Percentiles rank a stretch among this genome's conserved stretches.
Conservation (phyloP, 2,113 vertebrate genomes). For the Peromyscus polionotus region DNA sequence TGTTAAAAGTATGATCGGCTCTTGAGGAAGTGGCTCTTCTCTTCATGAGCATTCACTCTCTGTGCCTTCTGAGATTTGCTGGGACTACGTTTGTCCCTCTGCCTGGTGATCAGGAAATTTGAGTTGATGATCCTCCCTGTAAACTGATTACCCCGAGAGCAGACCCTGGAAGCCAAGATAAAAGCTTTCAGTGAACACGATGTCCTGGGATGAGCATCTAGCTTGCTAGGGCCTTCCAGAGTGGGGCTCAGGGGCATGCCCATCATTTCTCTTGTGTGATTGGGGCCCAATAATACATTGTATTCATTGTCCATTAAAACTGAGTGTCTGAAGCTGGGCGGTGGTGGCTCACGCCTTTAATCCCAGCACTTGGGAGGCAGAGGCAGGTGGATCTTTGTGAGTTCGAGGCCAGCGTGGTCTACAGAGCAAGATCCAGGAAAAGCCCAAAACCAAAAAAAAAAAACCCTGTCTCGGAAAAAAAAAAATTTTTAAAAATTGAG, state of each 20-base stretch:
- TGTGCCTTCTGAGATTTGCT: not conserved
- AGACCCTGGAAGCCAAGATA: constrained; percentile 65
- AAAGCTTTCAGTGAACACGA: constrained; percentile 64
- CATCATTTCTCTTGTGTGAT: not conserved
- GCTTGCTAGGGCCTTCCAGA: not conserved
- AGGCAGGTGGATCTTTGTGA: too few relatives aligned
- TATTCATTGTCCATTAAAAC: not conserved
- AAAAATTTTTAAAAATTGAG: not conserved
- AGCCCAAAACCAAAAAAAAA: too few relatives aligned
- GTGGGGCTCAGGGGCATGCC: not conserved
- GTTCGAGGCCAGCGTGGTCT: too few relatives aligned
- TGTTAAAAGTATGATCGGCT: not conserved
- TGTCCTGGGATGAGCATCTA: not conserved
- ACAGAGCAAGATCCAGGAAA: too few relatives aligned
- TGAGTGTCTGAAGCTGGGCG: not conserved
- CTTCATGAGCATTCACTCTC: not conserved
- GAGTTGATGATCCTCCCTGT: constrained; percentile 68
- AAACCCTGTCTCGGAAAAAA: too few relatives aligned
- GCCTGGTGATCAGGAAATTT: constrained; percentile 40
- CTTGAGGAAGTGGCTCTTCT: not conserved
- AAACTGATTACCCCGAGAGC: constrained; percentile 67
- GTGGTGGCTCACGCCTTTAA: too few relatives aligned
- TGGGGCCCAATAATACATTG: not conserved
- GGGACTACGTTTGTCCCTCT: not conserved
- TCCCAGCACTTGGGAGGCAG: too few relatives aligned